Conservation (phyloP, 1,140 invertebrate genomes). For the Leptinotarsa texana region DNA sequence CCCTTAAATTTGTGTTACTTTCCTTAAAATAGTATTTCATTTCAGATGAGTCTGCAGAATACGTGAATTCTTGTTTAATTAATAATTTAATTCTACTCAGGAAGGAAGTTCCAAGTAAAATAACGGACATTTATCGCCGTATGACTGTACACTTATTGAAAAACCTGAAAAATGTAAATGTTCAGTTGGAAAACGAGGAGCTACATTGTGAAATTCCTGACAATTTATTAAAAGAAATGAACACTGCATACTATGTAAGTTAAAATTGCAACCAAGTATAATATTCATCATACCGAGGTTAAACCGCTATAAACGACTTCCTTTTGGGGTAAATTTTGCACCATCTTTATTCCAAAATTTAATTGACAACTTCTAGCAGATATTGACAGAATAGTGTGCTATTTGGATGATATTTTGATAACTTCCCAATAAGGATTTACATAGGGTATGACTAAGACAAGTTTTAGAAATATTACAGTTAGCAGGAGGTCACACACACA, state of each 20-base stretch:
- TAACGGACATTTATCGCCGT: background rate
- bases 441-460: too few species aligned
- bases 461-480: too few species aligned
- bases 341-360: too few species aligned
- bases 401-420: too few species aligned
- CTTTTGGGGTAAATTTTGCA: too few species aligned
- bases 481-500: too few species aligned
- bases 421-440: too few species aligned
- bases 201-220: conserved; percentile 7
- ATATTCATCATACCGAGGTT: too few species aligned
- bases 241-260: background rate
- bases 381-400: too few species aligned
- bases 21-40: background rate
- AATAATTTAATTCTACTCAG: background rate
- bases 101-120: background rate
- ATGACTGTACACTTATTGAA: background rate
- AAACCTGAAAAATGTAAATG: background rate
- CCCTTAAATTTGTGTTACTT: background rate
- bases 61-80: background rate
- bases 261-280: too few species aligned
- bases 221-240: background rate
- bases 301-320: too few species aligned
- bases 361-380: too few species aligned
- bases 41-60: background rate
- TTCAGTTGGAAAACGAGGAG: background rate